phyloP scores from a whole-genome alignment of 1,140 invertebrate genomes.

The Panagrolaimus sp. region DNA sequence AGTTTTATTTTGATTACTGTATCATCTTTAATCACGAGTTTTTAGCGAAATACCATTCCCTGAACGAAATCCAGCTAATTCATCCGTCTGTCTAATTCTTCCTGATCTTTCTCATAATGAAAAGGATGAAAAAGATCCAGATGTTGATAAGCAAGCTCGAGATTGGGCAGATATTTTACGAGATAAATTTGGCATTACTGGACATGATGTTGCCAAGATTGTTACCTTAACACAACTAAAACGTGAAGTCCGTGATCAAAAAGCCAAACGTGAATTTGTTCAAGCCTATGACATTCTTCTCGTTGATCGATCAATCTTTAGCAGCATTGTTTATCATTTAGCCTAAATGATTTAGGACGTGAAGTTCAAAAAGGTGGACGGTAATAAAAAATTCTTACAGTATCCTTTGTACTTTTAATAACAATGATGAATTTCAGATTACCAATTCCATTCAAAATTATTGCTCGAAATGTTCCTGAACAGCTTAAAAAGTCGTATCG shows the following conservation, averaged over 20 bases:
- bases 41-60: slow-evolving; percentile 37
- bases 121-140: slow-evolving; percentile 32
- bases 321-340: slow-evolving; percentile 16
- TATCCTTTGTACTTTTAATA: background rate
- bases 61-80: slow-evolving; percentile 34
- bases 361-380: slow-evolving; percentile 19
- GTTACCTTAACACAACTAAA: slow-evolving; percentile 37
- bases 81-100: slow-evolving; percentile 40
- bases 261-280: slow-evolving; percentile 33
- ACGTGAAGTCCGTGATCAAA: slow-evolving; percentile 29
- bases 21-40: background rate
- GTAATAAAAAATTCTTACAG: slow-evolving; percentile 13
- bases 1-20: slow-evolving; percentile 17
- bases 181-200: slow-evolving; percentile 35
- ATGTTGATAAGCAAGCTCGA: slow-evolving; percentile 41
- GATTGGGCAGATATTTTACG: slow-evolving; percentile 35
- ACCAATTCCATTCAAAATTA: slow-evolving; percentile 19
- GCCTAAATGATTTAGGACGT: too few relatives aligned
- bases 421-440: too few relatives aligned
- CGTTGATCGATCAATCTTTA: slow-evolving; percentile 13
- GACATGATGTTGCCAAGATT: slow-evolving; percentile 41
- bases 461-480: slow-evolving; percentile 10
- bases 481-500: slow-evolving; percentile 14
- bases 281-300: slow-evolving; percentile 33
- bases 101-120: slow-evolving; percentile 40